Percentiles rank a stretch among this genome's conserved stretches.
Evolutionary conservation across 2,888 invertebrate genomes (phyloP).

Genomic region (Deroplatys truncata): DNA sequence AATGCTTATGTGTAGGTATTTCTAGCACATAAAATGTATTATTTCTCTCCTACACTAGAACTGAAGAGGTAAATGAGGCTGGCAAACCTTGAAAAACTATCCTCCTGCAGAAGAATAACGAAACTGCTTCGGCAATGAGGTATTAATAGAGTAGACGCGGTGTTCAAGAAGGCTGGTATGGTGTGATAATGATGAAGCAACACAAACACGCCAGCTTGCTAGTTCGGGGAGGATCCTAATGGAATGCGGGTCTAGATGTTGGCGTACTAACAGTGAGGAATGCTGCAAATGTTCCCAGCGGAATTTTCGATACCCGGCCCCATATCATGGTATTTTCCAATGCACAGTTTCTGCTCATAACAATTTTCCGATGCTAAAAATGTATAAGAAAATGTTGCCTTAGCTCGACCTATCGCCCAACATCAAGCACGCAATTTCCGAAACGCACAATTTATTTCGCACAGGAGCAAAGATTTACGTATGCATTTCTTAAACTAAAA

Average conservation of each 20-base stretch:
- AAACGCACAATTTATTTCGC: background rate
- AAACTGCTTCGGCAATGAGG: background rate
- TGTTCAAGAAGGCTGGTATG: background rate
- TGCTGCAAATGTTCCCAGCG: slow-evolving; percentile 1
- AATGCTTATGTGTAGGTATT: no score
- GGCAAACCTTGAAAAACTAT: no score
- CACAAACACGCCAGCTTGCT: background rate
- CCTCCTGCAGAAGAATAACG: no score
- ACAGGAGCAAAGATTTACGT: no score
- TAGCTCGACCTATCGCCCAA: background rate
- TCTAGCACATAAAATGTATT: no score
- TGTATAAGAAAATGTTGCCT: background rate
- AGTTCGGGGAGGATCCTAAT: background rate
- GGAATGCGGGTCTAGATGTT: background rate
- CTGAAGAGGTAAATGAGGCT: no score
- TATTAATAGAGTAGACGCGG: background rate
- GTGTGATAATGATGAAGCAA: background rate
- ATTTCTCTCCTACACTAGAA: no score
- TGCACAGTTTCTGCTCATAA: slow-evolving; percentile 1
- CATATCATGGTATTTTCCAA: background rate
- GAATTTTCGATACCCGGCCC: slow-evolving; percentile 3
- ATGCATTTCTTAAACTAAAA: no score
- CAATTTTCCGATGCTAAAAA: background rate
- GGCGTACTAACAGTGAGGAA: background rate
- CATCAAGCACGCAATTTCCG: background rate